Percentiles rank a stretch among this genome's conserved stretches.
Conservation (phyloP, 2,797 vertebrate genomes). For the Pseudochromis fuscus region DNA sequence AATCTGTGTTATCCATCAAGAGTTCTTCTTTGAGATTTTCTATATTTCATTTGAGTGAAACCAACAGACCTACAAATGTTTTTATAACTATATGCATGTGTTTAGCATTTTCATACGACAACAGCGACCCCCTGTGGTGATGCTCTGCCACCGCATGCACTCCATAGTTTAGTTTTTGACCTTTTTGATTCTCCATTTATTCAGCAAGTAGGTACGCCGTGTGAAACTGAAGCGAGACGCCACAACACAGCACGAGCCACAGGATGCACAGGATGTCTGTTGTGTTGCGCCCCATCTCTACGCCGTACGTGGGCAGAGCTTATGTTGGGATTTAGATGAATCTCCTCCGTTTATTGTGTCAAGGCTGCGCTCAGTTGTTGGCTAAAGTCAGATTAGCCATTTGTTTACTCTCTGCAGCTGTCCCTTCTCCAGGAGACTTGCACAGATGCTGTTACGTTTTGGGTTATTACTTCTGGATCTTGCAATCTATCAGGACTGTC, state of each 20-base stretch:
- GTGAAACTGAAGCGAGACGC: conserved; percentile 33
- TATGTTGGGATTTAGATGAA: conserved; percentile 81
- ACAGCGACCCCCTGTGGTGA: conserved; percentile 80
- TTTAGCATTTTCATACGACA: conserved; percentile 52
- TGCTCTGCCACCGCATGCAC: conserved; percentile 34
- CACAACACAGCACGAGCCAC: conserved; percentile 25
- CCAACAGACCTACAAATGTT: conserved; percentile 29
- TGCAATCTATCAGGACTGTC: conserved; percentile 8
- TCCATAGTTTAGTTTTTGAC: conserved; percentile 31
- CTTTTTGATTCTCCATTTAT: conserved; percentile 34
- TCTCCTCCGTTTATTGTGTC: conserved; percentile 79
- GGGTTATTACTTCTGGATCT: conserved; percentile 53
- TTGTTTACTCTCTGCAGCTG: conserved; percentile 73
- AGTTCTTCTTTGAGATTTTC: background rate
- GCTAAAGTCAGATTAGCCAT: conserved; percentile 82
- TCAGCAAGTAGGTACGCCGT: conserved; percentile 20
- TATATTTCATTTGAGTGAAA: background rate
- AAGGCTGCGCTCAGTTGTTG: conserved; percentile 63
- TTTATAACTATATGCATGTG: conserved; percentile 6
- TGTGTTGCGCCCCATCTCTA: conserved; percentile 50
- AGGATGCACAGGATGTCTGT: conserved; percentile 50
- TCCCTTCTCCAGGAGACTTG: conserved; percentile 36
- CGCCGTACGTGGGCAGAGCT: conserved; percentile 76
- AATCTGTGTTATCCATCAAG: background rate
- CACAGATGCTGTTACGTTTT: conserved; percentile 43